Base-by-base conservation (phyloP, 2,888 invertebrate species). In the Gastrophysa polygoni region DNA sequence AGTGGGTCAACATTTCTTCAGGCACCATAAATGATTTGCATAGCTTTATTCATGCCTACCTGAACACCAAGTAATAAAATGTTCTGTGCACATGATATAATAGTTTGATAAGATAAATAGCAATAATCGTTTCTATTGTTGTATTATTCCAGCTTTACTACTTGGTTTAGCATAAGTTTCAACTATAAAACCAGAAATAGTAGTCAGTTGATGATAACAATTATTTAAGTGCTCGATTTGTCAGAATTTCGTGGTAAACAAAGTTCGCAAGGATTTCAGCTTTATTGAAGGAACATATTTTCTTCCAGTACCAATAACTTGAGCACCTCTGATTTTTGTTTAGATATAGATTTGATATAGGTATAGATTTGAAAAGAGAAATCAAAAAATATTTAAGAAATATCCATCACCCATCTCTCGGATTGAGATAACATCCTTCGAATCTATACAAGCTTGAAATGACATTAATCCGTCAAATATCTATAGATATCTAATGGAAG, bases 81-180 rank as follows among this genome's bases (percentile, higher is more conserved):
- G 11, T 48, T 18, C 16, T n/a, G 17, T 34, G 29, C 18, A 32
- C 44, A n/a, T 38, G 49, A 48, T 52, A 50, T 57, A 49, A 59
- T 29, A 43, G 47, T 34, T 43, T 51, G 59, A 62, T 51, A 59
- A 56, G 48, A 48, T 16, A 50, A 57, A 62, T 49, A 29, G 46
- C 49, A 32, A 46, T 54, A 52, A 51, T 54, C 38, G 47, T 43
- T 46, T 10, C 34, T 46, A 59, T 66, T 58, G 57, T 63, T 61
- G 38, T 59, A 57, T 63, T 59, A 63, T 63, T 52, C 48, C 14
- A 57, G 54, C 21, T 55, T 65, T 65, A 65, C 59, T 50, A 54
- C 62, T 38, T 21, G 44, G 44, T 61, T 65, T 34, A 59, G 59
- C 38, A 38, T 59, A 57, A 18, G 32, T 29, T 54, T 18, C 14